Percentiles rank a stretch among this genome's conserved stretches.
These are phyloP conservation scores for Podocnemis expansa DNA, from an alignment of 2,113 vertebrate species.

Conservation along the genomic window DNA sequence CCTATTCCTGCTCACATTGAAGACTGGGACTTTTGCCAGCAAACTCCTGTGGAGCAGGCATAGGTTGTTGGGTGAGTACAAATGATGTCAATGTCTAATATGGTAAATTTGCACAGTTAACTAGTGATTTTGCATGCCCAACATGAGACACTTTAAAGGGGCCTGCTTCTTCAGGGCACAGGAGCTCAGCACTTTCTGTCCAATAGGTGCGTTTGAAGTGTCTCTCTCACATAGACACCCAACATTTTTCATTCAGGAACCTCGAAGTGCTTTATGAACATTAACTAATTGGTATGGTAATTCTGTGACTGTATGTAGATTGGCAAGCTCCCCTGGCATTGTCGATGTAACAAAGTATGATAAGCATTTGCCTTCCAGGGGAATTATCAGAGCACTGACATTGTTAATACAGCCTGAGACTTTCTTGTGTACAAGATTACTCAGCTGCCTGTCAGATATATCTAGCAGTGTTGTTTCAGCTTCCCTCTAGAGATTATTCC, in stretches of 20 bases:
- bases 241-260: background rate
- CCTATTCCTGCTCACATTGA: background rate
- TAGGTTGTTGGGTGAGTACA: background rate
- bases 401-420: background rate
- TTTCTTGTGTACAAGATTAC: background rate
- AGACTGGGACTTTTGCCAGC: background rate
- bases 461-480: accelerated
- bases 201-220: background rate
- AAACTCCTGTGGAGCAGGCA: background rate
- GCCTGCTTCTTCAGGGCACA: background rate
- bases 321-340: background rate
- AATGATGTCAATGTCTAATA: background rate
- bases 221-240: background rate
- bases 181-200: background rate
- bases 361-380: background rate
- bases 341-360: background rate
- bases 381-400: background rate
- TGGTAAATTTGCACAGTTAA: background rate
- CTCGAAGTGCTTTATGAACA: background rate
- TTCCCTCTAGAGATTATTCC: background rate
- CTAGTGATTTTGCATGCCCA: background rate
- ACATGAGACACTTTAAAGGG: accelerated
- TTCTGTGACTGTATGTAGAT: background rate
- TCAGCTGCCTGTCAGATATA: accelerated
- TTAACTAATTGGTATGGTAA: background rate